phyloP scores from a whole-genome alignment of 2,888 invertebrate genomes.

The Acrobasis repandana region DNA sequence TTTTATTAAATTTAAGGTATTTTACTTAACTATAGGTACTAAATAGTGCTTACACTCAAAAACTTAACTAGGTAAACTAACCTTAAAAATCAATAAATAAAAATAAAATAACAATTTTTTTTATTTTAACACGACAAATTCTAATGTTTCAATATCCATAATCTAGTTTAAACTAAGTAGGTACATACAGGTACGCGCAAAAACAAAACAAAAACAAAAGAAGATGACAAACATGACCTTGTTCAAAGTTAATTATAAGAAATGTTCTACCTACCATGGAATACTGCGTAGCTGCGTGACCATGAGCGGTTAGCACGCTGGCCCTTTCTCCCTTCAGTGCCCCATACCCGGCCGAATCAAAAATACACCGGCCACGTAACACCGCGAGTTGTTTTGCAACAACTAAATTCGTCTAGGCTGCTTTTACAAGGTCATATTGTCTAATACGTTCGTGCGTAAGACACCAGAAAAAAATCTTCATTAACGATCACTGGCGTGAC shows the following conservation, averaged over 20 bases:
- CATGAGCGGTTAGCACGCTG: not conserved
- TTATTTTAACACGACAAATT: not conserved
- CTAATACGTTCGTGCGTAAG: constrained; percentile 63
- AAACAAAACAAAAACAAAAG: constrained; percentile 10
- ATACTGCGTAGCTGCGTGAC: constrained; percentile 14
- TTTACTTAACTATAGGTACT: too few species aligned
- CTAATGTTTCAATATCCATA: not conserved
- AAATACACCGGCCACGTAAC: constrained; percentile 37
- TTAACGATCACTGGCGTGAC: constrained; percentile 64
- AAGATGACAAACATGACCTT: constrained; percentile 10
- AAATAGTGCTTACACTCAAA: too few species aligned
- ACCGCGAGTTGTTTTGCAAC: constrained; percentile 42
- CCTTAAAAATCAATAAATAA: too few species aligned
- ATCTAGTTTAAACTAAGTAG: not conserved
- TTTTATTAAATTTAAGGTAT: too few species aligned
- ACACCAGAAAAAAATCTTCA: constrained; percentile 67
- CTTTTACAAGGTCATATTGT: constrained; percentile 58
- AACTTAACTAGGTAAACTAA: too few species aligned
- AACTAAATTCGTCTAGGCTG: constrained; percentile 54
- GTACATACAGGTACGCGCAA: too few species aligned
- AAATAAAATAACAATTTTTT: too few species aligned
- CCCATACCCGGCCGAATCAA: constrained; percentile 24
- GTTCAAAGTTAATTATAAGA: constrained; percentile 10
- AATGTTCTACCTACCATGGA: not conserved
- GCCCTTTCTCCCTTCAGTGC: constrained; percentile 25